Conservation (phyloP, 1,140 invertebrate genomes). For the Listronotus oregonensis region DNA sequence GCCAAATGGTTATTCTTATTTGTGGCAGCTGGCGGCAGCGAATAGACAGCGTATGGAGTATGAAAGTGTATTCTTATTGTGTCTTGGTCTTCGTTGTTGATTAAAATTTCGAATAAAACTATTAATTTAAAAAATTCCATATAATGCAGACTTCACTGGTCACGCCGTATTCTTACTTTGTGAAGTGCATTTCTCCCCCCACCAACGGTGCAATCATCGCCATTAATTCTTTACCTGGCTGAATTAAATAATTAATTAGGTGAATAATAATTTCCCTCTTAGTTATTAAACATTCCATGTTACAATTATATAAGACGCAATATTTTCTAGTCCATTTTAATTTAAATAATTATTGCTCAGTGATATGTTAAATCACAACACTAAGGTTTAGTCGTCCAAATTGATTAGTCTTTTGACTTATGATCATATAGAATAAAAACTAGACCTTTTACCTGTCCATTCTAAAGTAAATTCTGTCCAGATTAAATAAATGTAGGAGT, state of each 20-base stretch:
- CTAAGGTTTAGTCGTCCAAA: slow-evolving; percentile 49
- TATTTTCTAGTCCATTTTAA: slow-evolving; percentile 46
- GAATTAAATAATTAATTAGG: slow-evolving; percentile 19
- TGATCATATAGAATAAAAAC: slow-evolving; percentile 45
- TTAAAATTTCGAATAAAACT: too few relatives aligned
- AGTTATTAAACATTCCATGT: slow-evolving; percentile 19
- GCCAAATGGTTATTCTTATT: too few relatives aligned
- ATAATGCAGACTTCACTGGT: too few relatives aligned
- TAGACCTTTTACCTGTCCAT: slow-evolving; percentile 49
- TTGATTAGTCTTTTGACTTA: slow-evolving; percentile 37
- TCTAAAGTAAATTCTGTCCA: slow-evolving; percentile 48
- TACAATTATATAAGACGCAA: slow-evolving; percentile 37
- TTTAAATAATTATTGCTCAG: slow-evolving; percentile 45
- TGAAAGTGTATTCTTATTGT: too few relatives aligned
- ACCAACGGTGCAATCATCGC: not conserved
- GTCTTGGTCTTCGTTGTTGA: too few relatives aligned
- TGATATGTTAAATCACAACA: slow-evolving; percentile 43
- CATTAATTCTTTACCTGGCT: not conserved
- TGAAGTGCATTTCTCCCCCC: too few relatives aligned
- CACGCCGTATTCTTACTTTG: too few relatives aligned
- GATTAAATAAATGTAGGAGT: slow-evolving; percentile 28
- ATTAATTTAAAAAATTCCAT: too few relatives aligned
- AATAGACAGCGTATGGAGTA: too few relatives aligned
- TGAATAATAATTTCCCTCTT: slow-evolving; percentile 14
- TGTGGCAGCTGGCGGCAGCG: too few relatives aligned